A percentile compares a stretch with the other conserved stretches of the same genome.
phyloP scores from a whole-genome alignment of 2,888 invertebrate species.

The Andrena camellia region DNA sequence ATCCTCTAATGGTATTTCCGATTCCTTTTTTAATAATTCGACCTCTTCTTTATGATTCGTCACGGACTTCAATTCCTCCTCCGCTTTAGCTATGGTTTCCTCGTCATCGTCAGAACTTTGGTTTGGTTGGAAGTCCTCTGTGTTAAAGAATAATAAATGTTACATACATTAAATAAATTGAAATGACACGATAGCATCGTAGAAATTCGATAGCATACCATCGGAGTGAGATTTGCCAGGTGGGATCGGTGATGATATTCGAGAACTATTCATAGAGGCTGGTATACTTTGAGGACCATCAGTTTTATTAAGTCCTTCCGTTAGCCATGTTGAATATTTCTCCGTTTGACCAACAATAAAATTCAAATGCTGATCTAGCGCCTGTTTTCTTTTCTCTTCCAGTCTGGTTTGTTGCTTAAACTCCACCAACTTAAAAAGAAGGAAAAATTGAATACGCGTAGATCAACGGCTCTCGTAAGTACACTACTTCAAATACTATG shows the following conservation, averaged over 20 bases:
- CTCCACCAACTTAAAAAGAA: constrained; percentile 90
- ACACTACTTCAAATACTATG: background rate
- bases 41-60: constrained; percentile 91
- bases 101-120: constrained; percentile 95
- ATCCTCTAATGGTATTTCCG: constrained; percentile 95
- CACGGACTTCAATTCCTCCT: constrained; percentile 88
- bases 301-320: constrained; percentile 92
- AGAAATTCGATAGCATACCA: constrained; percentile 68
- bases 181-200: background rate
- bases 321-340: constrained; percentile 96
- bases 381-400: constrained; percentile 97
- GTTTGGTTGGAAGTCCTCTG: constrained; percentile 94
- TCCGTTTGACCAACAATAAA: constrained; percentile 99
- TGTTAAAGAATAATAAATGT: constrained; percentile 40
- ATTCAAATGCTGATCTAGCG: constrained; percentile 97
- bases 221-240: constrained; percentile 82
- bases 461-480: background rate
- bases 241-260: constrained; percentile 83
- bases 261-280: constrained; percentile 84
- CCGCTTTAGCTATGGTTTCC: constrained; percentile 96
- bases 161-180: background rate
- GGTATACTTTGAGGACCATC: constrained; percentile 83
- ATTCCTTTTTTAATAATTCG: constrained; percentile 94
- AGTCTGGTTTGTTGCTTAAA: constrained; percentile 96
- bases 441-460: constrained; percentile 5